Base-by-base conservation (phyloP, 2,888 invertebrate genomes). In the Rapana venosa region DNA sequence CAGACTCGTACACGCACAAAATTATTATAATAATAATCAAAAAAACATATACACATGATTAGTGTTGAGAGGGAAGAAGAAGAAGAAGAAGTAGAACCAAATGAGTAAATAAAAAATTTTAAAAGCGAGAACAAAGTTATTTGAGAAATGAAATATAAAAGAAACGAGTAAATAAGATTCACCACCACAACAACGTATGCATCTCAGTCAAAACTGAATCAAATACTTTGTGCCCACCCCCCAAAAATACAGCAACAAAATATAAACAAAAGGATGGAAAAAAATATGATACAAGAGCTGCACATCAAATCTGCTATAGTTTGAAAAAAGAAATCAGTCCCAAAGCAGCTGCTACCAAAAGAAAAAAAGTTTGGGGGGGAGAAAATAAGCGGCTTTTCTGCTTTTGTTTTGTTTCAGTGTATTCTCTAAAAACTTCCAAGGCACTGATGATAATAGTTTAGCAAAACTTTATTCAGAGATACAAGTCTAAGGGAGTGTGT, bases 1-100 rank as follows among this genome's bases (percentile, higher is more conserved):
- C 89, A 66, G 84, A 89, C 85, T 84, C 89, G 84, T 84, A 89
- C 88, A 88, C 66, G 47, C 47, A 47, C 47, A 47, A 47, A 47
- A 47, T 47, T 5, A 47, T 47, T 5, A 47, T 47, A 47, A 47
- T 47, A 47, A 47, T 47, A 47, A 47, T 47, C 47, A 88, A 17
- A 88, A 88, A 83, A 79, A 17, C 79, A 35, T 35, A 84, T 83
- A 88, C 32, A 84, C 36, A 84, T 47, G 47, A 84, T 84, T 83
- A 83, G 83, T 83, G 47, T 83, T 35, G 35, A 58, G 2, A 84
- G 79, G 47, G 47, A 83, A 20, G 0, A 83, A 13, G 17, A 15
- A 58, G n/a, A 58, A 22, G 47, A 79, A 1, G 32, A 32, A n/a
- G 74, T 26, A 26, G 11, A n/a, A 22, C 22, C n/a, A n/a, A n/a